Evolutionary conservation across 2,888 invertebrate species (phyloP).

Genomic region (Tachina fera): DNA sequence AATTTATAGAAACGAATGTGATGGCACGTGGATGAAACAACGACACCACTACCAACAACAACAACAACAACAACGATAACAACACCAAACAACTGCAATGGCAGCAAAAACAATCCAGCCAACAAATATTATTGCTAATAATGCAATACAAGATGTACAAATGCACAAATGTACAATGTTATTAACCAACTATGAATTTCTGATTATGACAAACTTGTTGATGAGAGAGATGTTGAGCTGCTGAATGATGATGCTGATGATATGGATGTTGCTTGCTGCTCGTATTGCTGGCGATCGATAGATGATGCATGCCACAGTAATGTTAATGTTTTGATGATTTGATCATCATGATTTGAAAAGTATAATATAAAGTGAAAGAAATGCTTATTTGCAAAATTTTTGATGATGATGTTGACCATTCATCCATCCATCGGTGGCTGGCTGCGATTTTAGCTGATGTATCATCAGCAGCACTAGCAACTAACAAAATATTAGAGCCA

Average conservation of each 20-base stretch:
- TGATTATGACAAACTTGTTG: slow-evolving; percentile 60
- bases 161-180: slow-evolving; percentile 17
- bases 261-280: background rate
- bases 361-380: slow-evolving; percentile 42
- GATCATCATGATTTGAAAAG: slow-evolving; percentile 37
- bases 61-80: background rate
- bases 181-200: slow-evolving; percentile 57
- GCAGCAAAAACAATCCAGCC: slow-evolving; percentile 34
- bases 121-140: slow-evolving; percentile 46
- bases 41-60: slow-evolving; percentile 26
- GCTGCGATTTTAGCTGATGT: background rate
- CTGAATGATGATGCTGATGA: slow-evolving; percentile 1
- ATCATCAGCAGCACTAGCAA: slow-evolving; percentile 1
- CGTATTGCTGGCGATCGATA: background rate
- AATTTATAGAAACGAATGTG: slow-evolving; percentile 67
- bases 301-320: background rate
- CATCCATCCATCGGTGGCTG: background rate
- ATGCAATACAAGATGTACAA: slow-evolving; percentile 20
- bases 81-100: background rate
- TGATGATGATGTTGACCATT: slow-evolving; percentile 5
- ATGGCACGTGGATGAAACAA: slow-evolving; percentile 69
- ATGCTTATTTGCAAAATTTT: slow-evolving; percentile 56
- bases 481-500: slow-evolving; percentile 16
- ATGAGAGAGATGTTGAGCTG: slow-evolving; percentile 11
- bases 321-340: slow-evolving; percentile 51